These are phyloP conservation scores for Jacana jacana DNA, from an alignment of 2,113 vertebrate genomes.

Conservation along the genomic window DNA sequence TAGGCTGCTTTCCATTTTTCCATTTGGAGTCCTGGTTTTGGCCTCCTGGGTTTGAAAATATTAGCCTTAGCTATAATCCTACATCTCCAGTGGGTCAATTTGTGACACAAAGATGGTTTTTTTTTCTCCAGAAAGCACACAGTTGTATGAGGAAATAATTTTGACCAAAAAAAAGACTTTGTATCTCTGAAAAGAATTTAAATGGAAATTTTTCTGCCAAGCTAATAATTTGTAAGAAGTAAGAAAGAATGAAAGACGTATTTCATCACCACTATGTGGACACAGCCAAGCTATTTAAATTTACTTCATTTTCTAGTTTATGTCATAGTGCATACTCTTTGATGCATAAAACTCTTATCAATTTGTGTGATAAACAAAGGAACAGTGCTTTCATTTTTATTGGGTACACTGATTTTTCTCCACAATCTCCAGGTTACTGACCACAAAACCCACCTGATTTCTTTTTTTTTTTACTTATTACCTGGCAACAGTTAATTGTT, in stretches of 20 bases:
- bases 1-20: background rate
- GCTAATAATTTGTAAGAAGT: background rate
- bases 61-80: background rate
- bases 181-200: background rate
- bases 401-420: background rate
- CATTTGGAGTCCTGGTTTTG: background rate
- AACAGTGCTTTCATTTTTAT: background rate
- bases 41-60: background rate
- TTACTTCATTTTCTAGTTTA: background rate
- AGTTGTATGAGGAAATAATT: background rate
- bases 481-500: background rate
- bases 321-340: background rate
- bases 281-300: background rate
- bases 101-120: background rate
- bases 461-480: background rate
- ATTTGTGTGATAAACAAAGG: background rate
- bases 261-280: background rate
- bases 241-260: background rate
- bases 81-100: accelerated
- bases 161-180: background rate
- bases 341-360: background rate
- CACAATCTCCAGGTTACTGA: background rate
- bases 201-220: background rate
- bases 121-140: background rate
- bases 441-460: background rate